Percentiles rank a stretch among this genome's conserved stretches.
Conservation (phyloP, 2,797 vertebrate genomes). For the Enteromius anoplus region DNA sequence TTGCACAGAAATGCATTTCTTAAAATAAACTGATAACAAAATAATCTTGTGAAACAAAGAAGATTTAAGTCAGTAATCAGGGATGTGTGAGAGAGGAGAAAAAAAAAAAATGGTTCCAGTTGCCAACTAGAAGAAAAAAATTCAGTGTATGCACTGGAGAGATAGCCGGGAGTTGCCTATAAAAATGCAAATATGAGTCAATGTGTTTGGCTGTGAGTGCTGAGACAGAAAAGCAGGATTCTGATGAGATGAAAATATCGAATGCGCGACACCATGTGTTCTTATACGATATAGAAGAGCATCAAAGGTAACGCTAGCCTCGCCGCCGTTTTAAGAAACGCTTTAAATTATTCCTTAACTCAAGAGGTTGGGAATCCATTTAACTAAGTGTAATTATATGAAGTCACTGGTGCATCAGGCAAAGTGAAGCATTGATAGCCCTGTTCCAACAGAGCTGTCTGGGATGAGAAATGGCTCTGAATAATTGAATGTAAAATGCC, state of each 20-base stretch:
- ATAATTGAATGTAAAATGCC: conserved; percentile 64
- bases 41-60: conserved; percentile 25
- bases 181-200: conserved; percentile 60
- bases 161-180: conserved; percentile 56
- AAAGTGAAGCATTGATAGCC: conserved; percentile 45
- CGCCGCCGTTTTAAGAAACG: neutral
- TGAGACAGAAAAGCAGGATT: conserved; percentile 33
- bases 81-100: neutral
- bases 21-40: conserved; percentile 2
- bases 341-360: conserved; percentile 39
- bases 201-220: conserved; percentile 44
- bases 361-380: conserved; percentile 24
- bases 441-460: conserved; percentile 61
- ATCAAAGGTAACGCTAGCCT: neutral
- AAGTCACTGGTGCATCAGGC: conserved; percentile 49
- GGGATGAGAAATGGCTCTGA: conserved; percentile 58
- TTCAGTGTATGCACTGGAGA: conserved; percentile 39
- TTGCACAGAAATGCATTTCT: conserved; percentile 4
- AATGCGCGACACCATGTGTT: neutral
- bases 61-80: neutral
- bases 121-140: conserved; percentile 27
- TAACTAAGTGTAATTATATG: conserved; percentile 44
- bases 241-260: conserved; percentile 32
- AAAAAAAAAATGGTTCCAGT: neutral
- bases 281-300: neutral